phyloP scores from a whole-genome alignment of 2,797 vertebrate species.

The Geotria australis region DNA sequence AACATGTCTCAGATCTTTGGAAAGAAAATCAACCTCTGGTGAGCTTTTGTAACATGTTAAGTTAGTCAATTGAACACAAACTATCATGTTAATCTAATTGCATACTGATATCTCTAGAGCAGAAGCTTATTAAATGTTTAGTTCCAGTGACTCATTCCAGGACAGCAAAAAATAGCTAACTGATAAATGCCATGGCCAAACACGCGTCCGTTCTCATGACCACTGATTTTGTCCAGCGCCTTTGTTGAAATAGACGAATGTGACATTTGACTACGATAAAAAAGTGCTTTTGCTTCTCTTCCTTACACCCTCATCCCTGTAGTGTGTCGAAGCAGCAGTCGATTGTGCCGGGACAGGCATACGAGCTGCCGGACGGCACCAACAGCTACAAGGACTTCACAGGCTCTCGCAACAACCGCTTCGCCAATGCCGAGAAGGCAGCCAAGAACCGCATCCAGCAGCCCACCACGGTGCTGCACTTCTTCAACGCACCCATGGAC shows the following conservation, averaged over 20 bases:
- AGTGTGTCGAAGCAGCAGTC: conserved; percentile 2
- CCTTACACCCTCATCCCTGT: neutral
- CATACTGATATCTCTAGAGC: too few relatives aligned
- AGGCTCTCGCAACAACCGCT: conserved; percentile 1
- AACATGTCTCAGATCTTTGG: conserved; percentile 1
- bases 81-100: too few relatives aligned
- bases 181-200: too few relatives aligned
- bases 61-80: too few relatives aligned
- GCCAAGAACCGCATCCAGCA: conserved; percentile 2
- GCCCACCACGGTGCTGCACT: conserved; percentile 1
- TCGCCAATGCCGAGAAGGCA: conserved; percentile 1
- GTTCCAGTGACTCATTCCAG: too few relatives aligned
- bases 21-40: conserved; percentile 1
- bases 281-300: too few relatives aligned
- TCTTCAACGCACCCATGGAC: conserved; percentile 1
- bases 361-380: conserved; percentile 1
- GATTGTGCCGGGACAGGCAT: conserved; percentile 1
- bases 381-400: conserved; percentile 1
- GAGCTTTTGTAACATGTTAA: neutral
- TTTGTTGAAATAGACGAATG: too few relatives aligned
- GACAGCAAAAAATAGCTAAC: too few relatives aligned
- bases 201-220: too few relatives aligned
- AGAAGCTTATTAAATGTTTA: too few relatives aligned
- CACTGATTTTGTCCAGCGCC: too few relatives aligned
- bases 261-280: too few relatives aligned